These are phyloP conservation scores for Phoebastria nigripes DNA, from an alignment of 2,797 vertebrate genomes.

Conservation along the genomic window DNA sequence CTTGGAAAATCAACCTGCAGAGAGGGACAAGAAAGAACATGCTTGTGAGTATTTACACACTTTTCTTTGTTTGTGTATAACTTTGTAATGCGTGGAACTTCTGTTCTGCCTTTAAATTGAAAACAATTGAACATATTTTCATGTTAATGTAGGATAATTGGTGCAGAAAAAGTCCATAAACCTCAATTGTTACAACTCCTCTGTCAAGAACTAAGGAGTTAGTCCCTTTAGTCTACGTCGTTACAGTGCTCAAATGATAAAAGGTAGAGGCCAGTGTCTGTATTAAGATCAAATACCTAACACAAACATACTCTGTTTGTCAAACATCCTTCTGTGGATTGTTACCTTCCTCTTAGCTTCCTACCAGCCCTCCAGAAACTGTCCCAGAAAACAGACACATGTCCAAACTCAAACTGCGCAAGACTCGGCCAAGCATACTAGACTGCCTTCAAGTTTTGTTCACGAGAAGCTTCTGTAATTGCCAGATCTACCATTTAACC, in stretches of 20 bases:
- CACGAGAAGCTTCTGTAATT: not conserved
- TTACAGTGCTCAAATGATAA: rapidly evolving
- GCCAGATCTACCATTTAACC: not conserved
- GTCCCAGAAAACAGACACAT: not conserved
- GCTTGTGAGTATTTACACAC: conserved; percentile 49
- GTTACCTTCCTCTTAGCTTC: not conserved
- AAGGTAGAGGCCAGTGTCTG: not conserved
- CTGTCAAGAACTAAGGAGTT: not conserved
- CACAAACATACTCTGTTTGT: not conserved
- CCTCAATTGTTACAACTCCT: not conserved
- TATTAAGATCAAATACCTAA: not conserved
- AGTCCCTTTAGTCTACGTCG: rapidly evolving
- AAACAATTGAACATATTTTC: not conserved
- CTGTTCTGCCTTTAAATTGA: not conserved
- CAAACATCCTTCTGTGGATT: not conserved
- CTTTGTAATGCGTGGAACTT: not conserved
- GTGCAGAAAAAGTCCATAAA: not conserved
- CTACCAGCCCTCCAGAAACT: not conserved
- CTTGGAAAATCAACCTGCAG: conserved; percentile 95
- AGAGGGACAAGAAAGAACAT: conserved; percentile 64
- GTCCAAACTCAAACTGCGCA: not conserved
- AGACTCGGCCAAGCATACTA: rapidly evolving
- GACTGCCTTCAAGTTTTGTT: not conserved
- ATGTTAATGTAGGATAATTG: not conserved
- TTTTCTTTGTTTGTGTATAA: not conserved